A percentile compares a stretch with the other conserved stretches of the same genome.
Evolutionary conservation across 2,888 invertebrate species (phyloP).

Genomic region (Atethmia centrago): DNA sequence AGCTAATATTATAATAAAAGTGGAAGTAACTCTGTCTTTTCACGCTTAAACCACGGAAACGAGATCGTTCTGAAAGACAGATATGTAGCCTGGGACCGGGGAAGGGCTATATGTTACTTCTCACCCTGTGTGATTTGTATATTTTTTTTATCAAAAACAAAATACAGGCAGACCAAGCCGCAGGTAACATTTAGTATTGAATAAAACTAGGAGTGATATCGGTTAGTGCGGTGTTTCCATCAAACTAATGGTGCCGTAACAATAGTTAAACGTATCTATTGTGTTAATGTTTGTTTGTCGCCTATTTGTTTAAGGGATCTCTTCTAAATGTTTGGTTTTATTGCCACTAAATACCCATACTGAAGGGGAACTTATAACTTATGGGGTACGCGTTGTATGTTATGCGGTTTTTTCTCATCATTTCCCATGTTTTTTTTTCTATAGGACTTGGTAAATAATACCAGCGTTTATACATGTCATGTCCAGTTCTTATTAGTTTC

Average conservation of each 20-base stretch:
- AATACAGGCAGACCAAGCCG: too few relatives aligned
- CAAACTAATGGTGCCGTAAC: conserved; percentile 70
- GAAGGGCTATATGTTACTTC: too few relatives aligned
- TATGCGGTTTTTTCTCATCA: conserved; percentile 38
- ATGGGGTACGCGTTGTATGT: conserved; percentile 36
- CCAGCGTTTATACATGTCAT: not conserved
- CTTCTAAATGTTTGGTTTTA: conserved; percentile 76
- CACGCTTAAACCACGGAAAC: too few relatives aligned
- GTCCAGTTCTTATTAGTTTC: not conserved
- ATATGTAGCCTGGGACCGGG: too few relatives aligned
- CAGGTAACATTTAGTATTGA: not conserved
- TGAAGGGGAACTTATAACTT: conserved; percentile 49
- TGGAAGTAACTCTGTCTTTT: too few relatives aligned
- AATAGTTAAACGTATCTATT: conserved; percentile 76
- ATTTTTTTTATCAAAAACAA: too few relatives aligned
- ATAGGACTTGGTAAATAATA: not conserved
- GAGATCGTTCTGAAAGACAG: too few relatives aligned
- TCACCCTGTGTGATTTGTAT: too few relatives aligned
- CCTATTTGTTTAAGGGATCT: conserved; percentile 75
- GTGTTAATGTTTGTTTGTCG: conserved; percentile 71
- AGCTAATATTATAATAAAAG: too few relatives aligned
- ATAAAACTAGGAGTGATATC: conserved; percentile 10
- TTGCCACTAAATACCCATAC: conserved; percentile 65
- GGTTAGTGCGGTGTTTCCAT: conserved; percentile 61
- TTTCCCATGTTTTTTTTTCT: not conserved